Evolutionary conservation across 2,113 vertebrate genomes (phyloP).

Genomic region (Nestor notabilis): DNA sequence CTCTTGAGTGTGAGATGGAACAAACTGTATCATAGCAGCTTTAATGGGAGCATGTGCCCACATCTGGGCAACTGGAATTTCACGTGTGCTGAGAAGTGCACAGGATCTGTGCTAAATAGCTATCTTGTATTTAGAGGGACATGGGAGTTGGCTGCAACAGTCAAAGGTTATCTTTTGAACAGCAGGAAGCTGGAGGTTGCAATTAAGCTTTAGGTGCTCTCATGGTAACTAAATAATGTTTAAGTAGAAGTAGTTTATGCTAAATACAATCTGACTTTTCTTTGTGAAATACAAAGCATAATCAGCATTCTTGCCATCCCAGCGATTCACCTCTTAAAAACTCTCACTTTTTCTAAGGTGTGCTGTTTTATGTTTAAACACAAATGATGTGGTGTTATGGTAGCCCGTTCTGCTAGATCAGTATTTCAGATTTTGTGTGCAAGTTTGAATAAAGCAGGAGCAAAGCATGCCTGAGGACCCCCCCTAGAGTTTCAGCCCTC

Average conservation of each 20-base stretch:
- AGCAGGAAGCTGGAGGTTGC: neutral
- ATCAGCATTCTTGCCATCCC: neutral
- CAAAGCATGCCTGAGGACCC: neutral
- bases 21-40: neutral
- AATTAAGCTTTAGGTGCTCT: neutral
- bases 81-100: neutral
- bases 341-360: neutral
- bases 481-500: neutral
- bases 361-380: neutral
- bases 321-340: neutral
- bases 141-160: neutral
- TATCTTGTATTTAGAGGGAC: neutral
- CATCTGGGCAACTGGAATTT: neutral
- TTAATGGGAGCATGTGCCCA: neutral
- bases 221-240: neutral
- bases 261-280: neutral
- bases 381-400: neutral
- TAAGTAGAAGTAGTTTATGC: neutral
- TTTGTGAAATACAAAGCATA: neutral
- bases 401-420: neutral
- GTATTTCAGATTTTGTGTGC: neutral
- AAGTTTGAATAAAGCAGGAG: neutral
- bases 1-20: neutral
- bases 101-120: neutral
- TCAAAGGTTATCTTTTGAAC: neutral